A percentile compares a stretch with the other conserved stretches of the same genome.
These are phyloP conservation scores for Alces alces DNA, from an alignment of 2,113 vertebrate species.

Conservation along the genomic window DNA sequence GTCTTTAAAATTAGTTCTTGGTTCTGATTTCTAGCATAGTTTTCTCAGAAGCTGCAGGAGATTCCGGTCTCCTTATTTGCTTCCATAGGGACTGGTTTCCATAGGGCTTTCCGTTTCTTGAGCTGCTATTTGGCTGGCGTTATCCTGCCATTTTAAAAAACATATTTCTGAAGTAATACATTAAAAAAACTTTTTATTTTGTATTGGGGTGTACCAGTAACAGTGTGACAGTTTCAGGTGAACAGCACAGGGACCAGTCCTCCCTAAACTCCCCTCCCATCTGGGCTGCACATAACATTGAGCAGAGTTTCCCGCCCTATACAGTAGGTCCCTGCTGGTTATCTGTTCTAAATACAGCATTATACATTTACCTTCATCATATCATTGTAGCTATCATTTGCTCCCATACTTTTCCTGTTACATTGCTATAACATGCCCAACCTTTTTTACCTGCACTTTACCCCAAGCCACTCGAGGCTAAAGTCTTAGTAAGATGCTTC, in stretches of 20 bases:
- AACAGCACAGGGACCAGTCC: not conserved
- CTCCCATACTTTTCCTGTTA: not conserved
- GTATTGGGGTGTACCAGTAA: not conserved
- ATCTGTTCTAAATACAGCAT: not conserved
- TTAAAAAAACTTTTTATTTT: not conserved
- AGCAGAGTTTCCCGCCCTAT: not conserved
- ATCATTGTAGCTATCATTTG: not conserved
- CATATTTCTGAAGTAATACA: not conserved
- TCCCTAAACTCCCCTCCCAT: not conserved
- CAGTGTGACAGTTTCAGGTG: not conserved
- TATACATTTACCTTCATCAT: not conserved
- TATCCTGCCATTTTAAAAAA: not conserved
- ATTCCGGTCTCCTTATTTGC: not conserved
- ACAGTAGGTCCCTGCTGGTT: not conserved
- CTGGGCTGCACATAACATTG: not conserved
- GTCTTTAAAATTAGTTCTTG: not conserved
- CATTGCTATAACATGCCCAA: not conserved
- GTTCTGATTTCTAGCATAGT: not conserved
- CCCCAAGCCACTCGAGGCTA: not conserved
- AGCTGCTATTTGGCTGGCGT: not conserved
- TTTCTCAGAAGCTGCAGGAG: not conserved
- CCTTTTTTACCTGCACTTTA: not conserved
- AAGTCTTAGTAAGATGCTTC: not conserved
- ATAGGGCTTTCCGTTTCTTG: not conserved
- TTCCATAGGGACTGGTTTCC: not conserved